Base-by-base conservation (phyloP, 2,113 vertebrate species). In the Manacus vitellinus region DNA sequence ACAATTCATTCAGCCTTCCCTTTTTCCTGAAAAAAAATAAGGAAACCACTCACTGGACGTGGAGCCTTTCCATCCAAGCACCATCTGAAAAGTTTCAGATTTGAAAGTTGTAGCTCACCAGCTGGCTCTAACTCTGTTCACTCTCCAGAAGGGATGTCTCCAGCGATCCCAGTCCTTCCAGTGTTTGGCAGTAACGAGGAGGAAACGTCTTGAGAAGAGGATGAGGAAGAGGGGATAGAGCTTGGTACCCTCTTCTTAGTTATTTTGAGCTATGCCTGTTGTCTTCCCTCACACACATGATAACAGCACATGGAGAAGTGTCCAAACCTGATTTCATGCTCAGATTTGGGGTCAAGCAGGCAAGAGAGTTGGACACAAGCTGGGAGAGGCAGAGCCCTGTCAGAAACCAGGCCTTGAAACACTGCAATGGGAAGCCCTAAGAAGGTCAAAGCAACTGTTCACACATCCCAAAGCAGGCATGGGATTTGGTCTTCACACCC, bases 121-220 rank as follows among this genome's bases (percentile, higher is more conserved):
- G 66, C 63, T 13, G 1, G 56, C 67, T 95, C 85, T n/a, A 43
- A 51, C 85, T 92, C 61, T 39, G 47, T 66, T 89, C 30, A 8
- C 85, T 95, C 65, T 96, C 91, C 51, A 62, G 94, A 94, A 97
- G 28, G 14, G 33, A n/a, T 41, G 52, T 37, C 44, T 89, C n/a
- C 46, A 56, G 78, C 18, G 47, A 75, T 35, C 67, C 35, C 5
- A 52, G 19, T 31, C 43, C 58, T 79, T 43, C 27, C 78, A 72
- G 24, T 5, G 15, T 28, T 35, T 70, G 56, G 39, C 27, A 82
- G 39, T 27, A 89, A n/a, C 11, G 52, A 93, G 27, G 12, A 80
- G 9, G 10, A 61, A 68, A 37, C 31, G 73, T 27, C 33, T 31
- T n/a, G 19, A 91, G 41, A 85, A 51, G 55, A 83, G 0, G 0